phyloP scores from a whole-genome alignment of 1,140 invertebrate genomes.

The Venturia canescens region DNA sequence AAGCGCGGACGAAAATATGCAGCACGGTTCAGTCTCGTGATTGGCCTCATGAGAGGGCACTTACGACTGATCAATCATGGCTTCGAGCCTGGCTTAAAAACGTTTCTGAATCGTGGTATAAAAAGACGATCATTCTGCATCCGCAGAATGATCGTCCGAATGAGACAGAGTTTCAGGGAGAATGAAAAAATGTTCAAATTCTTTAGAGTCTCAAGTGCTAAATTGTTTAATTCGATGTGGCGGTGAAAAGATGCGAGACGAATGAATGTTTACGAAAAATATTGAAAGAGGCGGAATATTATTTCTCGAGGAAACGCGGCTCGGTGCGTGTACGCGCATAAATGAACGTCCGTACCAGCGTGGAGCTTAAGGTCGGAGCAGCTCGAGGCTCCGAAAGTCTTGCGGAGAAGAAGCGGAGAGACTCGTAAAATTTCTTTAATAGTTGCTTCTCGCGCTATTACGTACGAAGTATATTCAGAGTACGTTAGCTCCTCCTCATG shows the following conservation, averaged over 20 bases:
- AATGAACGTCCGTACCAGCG: not conserved
- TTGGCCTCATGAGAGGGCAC: too few relatives aligned
- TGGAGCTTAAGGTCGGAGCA: not conserved
- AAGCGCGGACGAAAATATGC: not conserved
- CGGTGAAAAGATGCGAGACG: too few relatives aligned
- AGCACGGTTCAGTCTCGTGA: not conserved
- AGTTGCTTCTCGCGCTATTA: slow-evolving; percentile 34
- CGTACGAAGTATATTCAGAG: slow-evolving; percentile 38
- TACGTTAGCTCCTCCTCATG: slow-evolving; percentile 33
- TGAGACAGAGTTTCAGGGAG: too few relatives aligned
- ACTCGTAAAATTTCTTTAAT: slow-evolving; percentile 41
- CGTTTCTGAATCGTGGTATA: too few relatives aligned
- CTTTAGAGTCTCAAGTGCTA: too few relatives aligned
- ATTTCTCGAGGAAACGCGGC: not conserved
- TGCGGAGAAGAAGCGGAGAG: not conserved
- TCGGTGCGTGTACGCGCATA: not conserved
- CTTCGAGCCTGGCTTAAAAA: too few relatives aligned
- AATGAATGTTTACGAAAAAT: not conserved
- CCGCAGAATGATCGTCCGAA: too few relatives aligned
- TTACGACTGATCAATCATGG: too few relatives aligned
- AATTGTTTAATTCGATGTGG: too few relatives aligned
- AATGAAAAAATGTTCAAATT: too few relatives aligned
- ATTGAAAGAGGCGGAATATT: not conserved
- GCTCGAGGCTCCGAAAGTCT: slow-evolving; percentile 12
- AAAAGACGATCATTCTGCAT: too few relatives aligned